Base-by-base conservation (phyloP, 2,113 vertebrate species). In the Lates calcarifer region DNA sequence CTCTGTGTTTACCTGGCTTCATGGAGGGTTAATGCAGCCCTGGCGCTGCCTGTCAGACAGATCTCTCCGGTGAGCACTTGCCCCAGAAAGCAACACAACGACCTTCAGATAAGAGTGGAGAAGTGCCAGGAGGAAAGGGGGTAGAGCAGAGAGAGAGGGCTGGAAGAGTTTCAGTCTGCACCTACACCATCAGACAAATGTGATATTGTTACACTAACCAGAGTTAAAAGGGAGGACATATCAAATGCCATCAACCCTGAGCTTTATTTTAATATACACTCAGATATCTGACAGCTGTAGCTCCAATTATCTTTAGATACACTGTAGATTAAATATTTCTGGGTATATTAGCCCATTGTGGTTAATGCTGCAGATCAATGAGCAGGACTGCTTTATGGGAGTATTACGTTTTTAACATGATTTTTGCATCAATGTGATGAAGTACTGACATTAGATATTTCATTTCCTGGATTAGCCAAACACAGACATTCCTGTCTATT, bases 71-170 rank as follows among this genome's bases (percentile, higher is more conserved):
- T 77, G 66, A 74, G 79, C 58, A 26, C 71, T 76, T 56, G 24
- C 49, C 66, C 56, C 41, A 53, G 62, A 74, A 67, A 77, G 68
- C 80, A 77, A 24, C 58, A 24, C 6, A 10, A 67, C 7, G 73
- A 88, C 87, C 90, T 89, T 91, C 82, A 56, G 61, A 64, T 51
- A 17, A 17, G 31, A 74, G 26, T 6, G 35, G 63, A 75, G 43
- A 45, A n/a, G 63, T 61, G 49, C 74, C 74, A 60, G 41, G 57
- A 18, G 66, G 28, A 51, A 56, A 57, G 45, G 37, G 31, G 62
- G n/a, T n/a, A n/a, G 11, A 33, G 20, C 18, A 51, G 13, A 28
- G 65, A 17, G 37, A 18, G 41, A 43, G 17, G 22, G 31, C 31
- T 69, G 63, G 74, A 85, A 53, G 51, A 58, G 56, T 56, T 57